These are phyloP conservation scores for Hypercompe scribonia DNA, from an alignment of 2,888 invertebrate genomes.

Conservation along the genomic window DNA sequence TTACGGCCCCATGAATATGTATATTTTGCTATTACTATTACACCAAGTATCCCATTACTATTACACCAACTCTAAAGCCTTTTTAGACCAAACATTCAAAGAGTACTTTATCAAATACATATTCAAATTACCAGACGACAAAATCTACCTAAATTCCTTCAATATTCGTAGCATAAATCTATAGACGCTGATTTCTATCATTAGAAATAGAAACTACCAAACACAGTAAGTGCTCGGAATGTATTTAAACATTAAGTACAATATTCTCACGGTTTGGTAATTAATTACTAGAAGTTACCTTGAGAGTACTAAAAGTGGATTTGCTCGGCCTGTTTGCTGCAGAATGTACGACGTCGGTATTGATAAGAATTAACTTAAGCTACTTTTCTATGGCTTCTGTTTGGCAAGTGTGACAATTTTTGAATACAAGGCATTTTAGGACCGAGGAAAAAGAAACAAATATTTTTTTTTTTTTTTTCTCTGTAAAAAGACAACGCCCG, in stretches of 20 bases:
- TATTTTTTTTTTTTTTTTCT: too few relatives aligned
- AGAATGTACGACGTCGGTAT: background rate
- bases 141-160: background rate
- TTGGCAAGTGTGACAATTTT: background rate
- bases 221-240: background rate
- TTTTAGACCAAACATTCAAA: background rate
- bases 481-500: too few relatives aligned
- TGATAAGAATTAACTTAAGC: background rate
- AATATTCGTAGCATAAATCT: background rate
- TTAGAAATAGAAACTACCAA: background rate
- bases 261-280: background rate
- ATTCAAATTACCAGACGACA: background rate
- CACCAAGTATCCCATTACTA: too few relatives aligned
- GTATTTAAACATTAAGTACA: background rate
- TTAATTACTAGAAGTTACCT: constrained; percentile 32
- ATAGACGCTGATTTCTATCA: background rate
- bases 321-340: constrained; percentile 17
- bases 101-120: background rate
- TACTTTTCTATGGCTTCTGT: background rate
- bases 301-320: constrained; percentile 19
- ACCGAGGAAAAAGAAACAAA: background rate
- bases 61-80: too few relatives aligned
- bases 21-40: too few relatives aligned
- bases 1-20: too few relatives aligned
- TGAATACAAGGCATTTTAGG: background rate